Evolutionary conservation across 2,113 vertebrate genomes (phyloP).

Genomic region (Esox niger): DNA sequence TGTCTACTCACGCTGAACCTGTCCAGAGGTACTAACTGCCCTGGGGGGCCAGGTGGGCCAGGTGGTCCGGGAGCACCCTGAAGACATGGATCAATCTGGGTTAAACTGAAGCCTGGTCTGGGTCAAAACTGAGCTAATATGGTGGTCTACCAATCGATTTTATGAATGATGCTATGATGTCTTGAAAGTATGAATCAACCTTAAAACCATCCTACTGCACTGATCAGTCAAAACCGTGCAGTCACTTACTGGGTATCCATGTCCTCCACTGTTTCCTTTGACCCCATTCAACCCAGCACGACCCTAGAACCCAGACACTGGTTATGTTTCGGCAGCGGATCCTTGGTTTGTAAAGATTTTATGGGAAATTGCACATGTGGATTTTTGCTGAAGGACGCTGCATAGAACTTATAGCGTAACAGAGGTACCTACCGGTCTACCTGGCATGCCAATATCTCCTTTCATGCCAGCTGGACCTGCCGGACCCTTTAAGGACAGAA

Average conservation of each 20-base stretch:
- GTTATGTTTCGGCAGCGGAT: neutral
- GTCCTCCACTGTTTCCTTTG: slow-evolving; percentile 75
- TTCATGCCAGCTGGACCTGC: slow-evolving; percentile 76
- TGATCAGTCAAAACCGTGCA: neutral
- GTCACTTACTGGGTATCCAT: slow-evolving; percentile 73
- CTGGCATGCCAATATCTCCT: slow-evolving; percentile 93
- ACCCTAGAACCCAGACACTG: slow-evolving; percentile 70
- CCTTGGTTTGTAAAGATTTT: neutral
- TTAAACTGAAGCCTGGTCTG: neutral
- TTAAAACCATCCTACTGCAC: too few species aligned
- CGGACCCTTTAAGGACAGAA: too few species aligned
- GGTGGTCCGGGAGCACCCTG: slow-evolving; percentile 83
- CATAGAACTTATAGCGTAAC: neutral
- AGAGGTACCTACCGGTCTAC: slow-evolving; percentile 82
- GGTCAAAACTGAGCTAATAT: neutral
- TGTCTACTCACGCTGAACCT: slow-evolving; percentile 54
- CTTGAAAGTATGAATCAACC: neutral
- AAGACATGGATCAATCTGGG: slow-evolving; percentile 10
- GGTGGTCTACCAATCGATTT: neutral
- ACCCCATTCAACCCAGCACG: slow-evolving; percentile 88
- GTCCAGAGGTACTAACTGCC: slow-evolving; percentile 31
- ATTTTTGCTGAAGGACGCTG: neutral
- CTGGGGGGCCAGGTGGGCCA: slow-evolving; percentile 59
- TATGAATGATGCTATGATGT: too few species aligned
- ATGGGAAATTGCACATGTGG: neutral